phyloP scores from a whole-genome alignment of 2,888 invertebrate species.

The Coelinius sp. region DNA sequence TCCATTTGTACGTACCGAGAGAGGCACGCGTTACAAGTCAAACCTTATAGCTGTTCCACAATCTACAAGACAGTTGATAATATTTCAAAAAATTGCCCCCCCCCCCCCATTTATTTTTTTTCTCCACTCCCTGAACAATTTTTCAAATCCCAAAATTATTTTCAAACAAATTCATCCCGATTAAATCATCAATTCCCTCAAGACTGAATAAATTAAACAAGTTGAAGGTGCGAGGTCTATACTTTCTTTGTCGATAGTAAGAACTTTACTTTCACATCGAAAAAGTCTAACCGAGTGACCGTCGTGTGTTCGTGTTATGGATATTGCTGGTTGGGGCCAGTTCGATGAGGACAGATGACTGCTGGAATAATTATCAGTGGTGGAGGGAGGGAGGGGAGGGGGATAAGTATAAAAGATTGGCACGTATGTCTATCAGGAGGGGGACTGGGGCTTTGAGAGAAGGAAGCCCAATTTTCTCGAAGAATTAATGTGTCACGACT shows the following conservation, averaged over 20 bases:
- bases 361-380: conserved; percentile 6
- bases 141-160: background rate
- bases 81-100: background rate
- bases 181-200: background rate
- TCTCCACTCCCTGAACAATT: no score
- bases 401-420: background rate
- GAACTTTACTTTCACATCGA: conserved; percentile 50
- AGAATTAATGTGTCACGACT: no score
- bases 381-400: background rate
- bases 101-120: background rate
- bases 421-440: no score
- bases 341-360: conserved; percentile 15
- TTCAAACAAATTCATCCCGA: background rate
- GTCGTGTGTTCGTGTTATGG: conserved; percentile 11
- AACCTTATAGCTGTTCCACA: conserved; percentile 44
- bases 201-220: background rate
- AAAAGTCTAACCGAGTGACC: conserved; percentile 38
- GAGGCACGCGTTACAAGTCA: conserved; percentile 61
- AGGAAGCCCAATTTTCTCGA: no score
- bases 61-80: background rate
- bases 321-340: background rate
- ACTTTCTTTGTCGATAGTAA: conserved; percentile 35
- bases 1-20: conserved; percentile 34
- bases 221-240: background rate
- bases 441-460: no score